Conservation (phyloP, 2,888 invertebrate genomes). For the Aspidiotus rigidus region DNA sequence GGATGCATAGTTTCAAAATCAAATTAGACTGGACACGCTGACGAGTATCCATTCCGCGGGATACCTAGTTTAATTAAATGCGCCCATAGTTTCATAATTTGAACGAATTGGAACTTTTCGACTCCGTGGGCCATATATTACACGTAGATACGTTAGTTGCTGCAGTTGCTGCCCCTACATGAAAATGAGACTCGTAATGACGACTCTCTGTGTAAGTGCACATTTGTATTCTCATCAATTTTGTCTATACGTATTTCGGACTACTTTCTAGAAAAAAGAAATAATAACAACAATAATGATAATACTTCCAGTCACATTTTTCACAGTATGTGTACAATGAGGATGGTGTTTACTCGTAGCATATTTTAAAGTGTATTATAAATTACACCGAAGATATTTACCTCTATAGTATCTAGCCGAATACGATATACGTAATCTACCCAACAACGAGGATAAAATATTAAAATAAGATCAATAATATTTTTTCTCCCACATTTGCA, state of each 20-base stretch:
- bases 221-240: background rate
- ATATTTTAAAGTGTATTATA: background rate
- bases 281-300: background rate
- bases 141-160: too few relatives aligned
- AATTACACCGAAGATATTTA: background rate
- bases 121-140: too few relatives aligned
- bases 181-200: background rate
- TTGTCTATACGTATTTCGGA: background rate
- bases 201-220: background rate
- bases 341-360: background rate
- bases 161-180: background rate
- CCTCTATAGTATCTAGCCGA: background rate
- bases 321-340: background rate
- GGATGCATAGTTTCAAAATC: too few relatives aligned
- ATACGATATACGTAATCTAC: slow-evolving; percentile 4
- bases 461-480: slow-evolving; percentile 19
- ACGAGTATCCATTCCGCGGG: too few relatives aligned
- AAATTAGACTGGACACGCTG: too few relatives aligned
- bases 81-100: too few relatives aligned
- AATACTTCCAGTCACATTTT: slow-evolving; percentile 1
- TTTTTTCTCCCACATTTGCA: slow-evolving; percentile 11
- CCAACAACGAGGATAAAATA: slow-evolving; percentile 10
- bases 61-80: too few relatives aligned
- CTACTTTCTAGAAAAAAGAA: background rate
- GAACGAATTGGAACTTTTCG: too few relatives aligned